These are phyloP conservation scores for Micrastur ruficollis DNA, from an alignment of 2,797 vertebrate species.

Conservation along the genomic window DNA sequence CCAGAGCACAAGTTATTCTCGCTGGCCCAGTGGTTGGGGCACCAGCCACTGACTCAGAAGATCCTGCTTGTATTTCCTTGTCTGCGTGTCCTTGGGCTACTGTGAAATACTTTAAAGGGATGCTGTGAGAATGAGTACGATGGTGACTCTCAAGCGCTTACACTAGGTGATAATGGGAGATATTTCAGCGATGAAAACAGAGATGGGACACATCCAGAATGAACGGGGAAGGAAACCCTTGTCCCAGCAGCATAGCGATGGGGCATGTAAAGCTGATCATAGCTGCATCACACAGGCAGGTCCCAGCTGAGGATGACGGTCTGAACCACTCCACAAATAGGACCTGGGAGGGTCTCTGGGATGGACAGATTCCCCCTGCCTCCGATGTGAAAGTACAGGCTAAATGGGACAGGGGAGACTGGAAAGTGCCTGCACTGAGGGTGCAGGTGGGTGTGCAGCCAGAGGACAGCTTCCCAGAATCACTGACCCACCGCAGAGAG, in stretches of 20 bases:
- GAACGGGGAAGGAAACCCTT: neutral
- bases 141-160: neutral
- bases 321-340: neutral
- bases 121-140: neutral
- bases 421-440: neutral
- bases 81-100: constrained; percentile 36
- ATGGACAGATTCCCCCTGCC: neutral
- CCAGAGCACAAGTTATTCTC: constrained; percentile 32
- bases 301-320: neutral
- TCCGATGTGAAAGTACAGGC: neutral
- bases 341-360: neutral
- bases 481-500: neutral
- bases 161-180: neutral
- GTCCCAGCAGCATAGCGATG: neutral
- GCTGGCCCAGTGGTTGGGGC: constrained; percentile 16
- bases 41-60: constrained; percentile 46
- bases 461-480: neutral
- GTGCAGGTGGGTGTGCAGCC: neutral
- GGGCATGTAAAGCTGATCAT: neutral
- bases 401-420: neutral
- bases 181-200: neutral
- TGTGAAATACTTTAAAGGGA: neutral
- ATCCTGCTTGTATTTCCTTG: constrained; percentile 25
- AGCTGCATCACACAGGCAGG: neutral
- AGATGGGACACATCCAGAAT: neutral